These are phyloP conservation scores for Poeciliopsis infans DNA, from an alignment of 2,797 vertebrate genomes.

Conservation along the genomic window DNA sequence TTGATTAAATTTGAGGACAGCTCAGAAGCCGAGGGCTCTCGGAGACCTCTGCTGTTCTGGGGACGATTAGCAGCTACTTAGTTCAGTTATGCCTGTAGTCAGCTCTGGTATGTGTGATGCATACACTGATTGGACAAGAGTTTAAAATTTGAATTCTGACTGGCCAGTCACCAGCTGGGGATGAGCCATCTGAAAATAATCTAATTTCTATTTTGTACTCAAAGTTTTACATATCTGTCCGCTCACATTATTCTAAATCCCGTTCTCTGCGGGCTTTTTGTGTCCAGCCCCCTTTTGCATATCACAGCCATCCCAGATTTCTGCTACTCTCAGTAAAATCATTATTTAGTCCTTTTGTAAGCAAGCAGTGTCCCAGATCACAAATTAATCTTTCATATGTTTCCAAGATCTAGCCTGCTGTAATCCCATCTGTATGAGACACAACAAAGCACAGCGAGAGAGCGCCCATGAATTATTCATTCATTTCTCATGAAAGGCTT, in stretches of 20 bases:
- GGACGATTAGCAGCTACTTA: background rate
- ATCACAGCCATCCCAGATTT: conserved; percentile 71
- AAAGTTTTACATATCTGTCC: conserved; percentile 66
- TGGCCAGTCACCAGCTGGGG: background rate
- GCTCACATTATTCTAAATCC: conserved; percentile 55
- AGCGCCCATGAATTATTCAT: conserved; percentile 85
- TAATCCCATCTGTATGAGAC: conserved; percentile 88
- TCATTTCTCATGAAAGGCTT: conserved; percentile 85
- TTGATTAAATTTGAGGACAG: background rate
- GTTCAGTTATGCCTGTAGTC: background rate
- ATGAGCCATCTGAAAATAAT: background rate
- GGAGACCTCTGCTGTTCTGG: background rate
- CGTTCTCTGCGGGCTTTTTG: conserved; percentile 63
- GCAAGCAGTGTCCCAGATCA: conserved; percentile 84
- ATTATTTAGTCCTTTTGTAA: conserved; percentile 88
- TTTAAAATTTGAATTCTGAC: background rate
- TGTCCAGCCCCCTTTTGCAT: conserved; percentile 58
- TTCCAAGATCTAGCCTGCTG: conserved; percentile 87
- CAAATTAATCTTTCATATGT: conserved; percentile 90
- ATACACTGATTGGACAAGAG: background rate
- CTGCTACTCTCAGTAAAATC: conserved; percentile 81
- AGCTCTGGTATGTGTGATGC: background rate
- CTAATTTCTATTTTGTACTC: conserved; percentile 5
- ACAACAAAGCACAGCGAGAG: conserved; percentile 85
- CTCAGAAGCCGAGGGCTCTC: background rate